Percentiles rank a stretch among this genome's conserved stretches.
phyloP scores from a whole-genome alignment of 1,140 invertebrate species.

The Agrilus planipennis region DNA sequence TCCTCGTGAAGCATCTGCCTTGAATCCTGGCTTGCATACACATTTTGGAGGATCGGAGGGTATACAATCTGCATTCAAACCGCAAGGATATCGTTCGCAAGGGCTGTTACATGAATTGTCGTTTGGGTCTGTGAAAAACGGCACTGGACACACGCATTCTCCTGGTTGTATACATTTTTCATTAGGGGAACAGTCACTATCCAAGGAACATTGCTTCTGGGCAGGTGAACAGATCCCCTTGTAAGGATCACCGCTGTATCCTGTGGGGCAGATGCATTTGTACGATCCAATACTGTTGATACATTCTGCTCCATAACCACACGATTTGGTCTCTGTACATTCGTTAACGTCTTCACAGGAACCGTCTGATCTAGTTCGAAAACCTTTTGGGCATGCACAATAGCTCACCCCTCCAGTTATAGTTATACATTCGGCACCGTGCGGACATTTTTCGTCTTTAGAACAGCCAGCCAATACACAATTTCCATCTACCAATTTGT shows the following conservation, averaged over 20 bases:
- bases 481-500: constrained; percentile 64
- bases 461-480: constrained; percentile 77
- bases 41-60: constrained; percentile 80
- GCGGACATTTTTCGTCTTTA: constrained; percentile 60
- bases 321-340: constrained; percentile 62
- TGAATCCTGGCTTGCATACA: constrained; percentile 72
- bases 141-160: constrained; percentile 78
- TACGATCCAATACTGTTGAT: constrained; percentile 67
- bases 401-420: constrained; percentile 84
- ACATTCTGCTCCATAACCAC: constrained; percentile 77
- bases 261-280: constrained; percentile 69
- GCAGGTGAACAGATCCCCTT: constrained; percentile 63
- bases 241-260: constrained; percentile 50
- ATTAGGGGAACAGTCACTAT: constrained; percentile 72
- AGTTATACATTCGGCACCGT: constrained; percentile 74
- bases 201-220: constrained; percentile 65
- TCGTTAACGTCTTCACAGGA: constrained; percentile 75
- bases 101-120: constrained; percentile 82
- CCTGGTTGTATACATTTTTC: constrained; percentile 85
- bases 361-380: constrained; percentile 56
- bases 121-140: constrained; percentile 68
- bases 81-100: constrained; percentile 77
- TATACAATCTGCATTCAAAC: constrained; percentile 84
- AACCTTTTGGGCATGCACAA: constrained; percentile 77
- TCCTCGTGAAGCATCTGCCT: constrained; percentile 61